These are phyloP conservation scores for Xestia c-nigrum DNA, from an alignment of 2,888 invertebrate genomes.

Conservation along the genomic window DNA sequence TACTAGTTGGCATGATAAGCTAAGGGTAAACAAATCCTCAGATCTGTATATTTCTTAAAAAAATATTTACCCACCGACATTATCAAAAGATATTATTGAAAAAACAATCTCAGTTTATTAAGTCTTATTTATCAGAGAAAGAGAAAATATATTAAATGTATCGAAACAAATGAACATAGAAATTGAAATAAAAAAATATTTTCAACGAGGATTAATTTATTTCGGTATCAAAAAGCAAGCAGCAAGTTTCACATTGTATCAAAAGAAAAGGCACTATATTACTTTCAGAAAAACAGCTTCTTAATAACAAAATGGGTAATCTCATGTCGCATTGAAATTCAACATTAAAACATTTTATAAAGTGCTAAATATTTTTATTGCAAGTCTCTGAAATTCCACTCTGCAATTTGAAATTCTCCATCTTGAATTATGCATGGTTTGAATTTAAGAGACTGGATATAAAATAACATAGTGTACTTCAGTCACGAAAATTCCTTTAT, in stretches of 20 bases:
- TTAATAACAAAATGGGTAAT: background rate
- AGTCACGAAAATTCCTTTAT: background rate
- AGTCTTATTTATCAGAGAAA: background rate
- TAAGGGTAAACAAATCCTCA: background rate
- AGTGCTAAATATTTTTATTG: conserved; percentile 22
- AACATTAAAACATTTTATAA: conserved; percentile 16
- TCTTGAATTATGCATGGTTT: conserved; percentile 22
- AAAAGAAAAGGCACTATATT: background rate
- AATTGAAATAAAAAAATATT: background rate
- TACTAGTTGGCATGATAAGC: background rate
- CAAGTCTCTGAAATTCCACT: conserved; percentile 11
- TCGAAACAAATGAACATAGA: background rate
- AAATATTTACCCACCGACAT: background rate
- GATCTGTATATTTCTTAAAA: background rate
- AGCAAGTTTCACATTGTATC: background rate
- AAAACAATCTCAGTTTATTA: background rate
- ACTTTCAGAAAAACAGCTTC: background rate
- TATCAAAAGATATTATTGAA: background rate
- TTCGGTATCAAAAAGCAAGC: background rate
- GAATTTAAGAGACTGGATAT: background rate
- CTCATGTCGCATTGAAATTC: conserved; percentile 8
- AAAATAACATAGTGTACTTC: background rate
- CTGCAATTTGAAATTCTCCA: conserved; percentile 16
- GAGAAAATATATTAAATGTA: background rate
- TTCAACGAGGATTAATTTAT: background rate